Base-by-base conservation (phyloP, 2,113 vertebrate species). In the Dunckerocampus dactyliophorus region DNA sequence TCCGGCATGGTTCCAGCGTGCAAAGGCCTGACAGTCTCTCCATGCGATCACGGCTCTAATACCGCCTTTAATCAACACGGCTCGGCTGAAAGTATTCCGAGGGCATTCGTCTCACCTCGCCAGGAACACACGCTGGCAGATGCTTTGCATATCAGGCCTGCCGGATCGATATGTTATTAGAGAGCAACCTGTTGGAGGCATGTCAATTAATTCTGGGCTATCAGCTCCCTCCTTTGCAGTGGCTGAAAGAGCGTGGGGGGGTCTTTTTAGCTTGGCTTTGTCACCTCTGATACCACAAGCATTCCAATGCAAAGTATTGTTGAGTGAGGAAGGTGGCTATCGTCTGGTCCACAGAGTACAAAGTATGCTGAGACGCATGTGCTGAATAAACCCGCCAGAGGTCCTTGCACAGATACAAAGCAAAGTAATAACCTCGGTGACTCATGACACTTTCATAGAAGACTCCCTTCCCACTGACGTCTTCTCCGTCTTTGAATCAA, bases 81-180 rank as follows among this genome's bases (percentile, higher is more conserved):
- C 69, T 39, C 43, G 74, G 66, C 82, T 74, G 80, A 88, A 90
- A 89, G 87, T 82, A 87, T 85, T 87, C 81, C 53, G 81, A 76
- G 69, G 81, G 89, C 87, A 89, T 93, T 88, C 87, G 84, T 88
- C 89, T 92, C 82, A 82, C 81, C 78, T 84, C 76, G 65, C 82
- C 73, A 71, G 82, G 71, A 75, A 92, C 75, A 84, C 66, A 80
- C 72, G 70, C 84, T 91, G 89, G 91, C 91, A 92, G 88, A 88
- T 83, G 80, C 86, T 91, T 89, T 93, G 92, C 91, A 92, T 97
- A 94, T 93, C 89, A 92, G 89, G 88, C 65, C 87, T 85, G 89
- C 73, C 65, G 62, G 61, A 96, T 97, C 95, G 83, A 96, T 98
- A 96, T 55, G 72, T 94, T 95, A 94, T 97, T 95, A 95, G 92